Base-by-base conservation (phyloP, 2,797 vertebrate genomes). In the Hoplostethus atlanticus region DNA sequence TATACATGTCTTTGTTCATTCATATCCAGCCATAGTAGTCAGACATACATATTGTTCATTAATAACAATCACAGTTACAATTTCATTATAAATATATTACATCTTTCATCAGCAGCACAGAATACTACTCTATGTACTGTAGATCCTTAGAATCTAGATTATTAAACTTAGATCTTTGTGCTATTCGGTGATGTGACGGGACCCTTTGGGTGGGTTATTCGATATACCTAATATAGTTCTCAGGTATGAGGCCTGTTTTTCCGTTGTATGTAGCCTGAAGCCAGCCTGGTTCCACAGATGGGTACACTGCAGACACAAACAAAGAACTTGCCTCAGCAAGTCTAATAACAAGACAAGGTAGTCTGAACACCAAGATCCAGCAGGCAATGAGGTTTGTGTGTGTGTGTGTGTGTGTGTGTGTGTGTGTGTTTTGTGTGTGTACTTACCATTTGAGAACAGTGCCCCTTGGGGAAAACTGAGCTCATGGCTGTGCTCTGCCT, bases 221-320 rank as follows among this genome's bases (percentile, higher is more conserved):
- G 83, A 96, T 91, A 89, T 97, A 99, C 77, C 92, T 90, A 91
- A 99, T 95, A 76, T 99, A 99, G 94, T 99, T 99, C 83, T 98
- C 98, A 77, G 98, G 98, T 88, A 99, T 92, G 17, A 99, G 96
- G 88, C 98, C 98, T 10, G 97, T 99, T 94, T 91, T 98, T 85
- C 97, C 96, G 76, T 97, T 96, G 55, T 97, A 98, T 5, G 98
- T 98, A 46, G 97, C 98, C 91, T 99, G 98, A 81, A 99, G 94
- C 98, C 98, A 99, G 28, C 98, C 98, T 30, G 98, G 98, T 91
- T 99, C 98, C 93, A 99, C 97, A 47, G 98, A 99, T 0, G 96
- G 93, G 81, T 97, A 95, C 28, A 99, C 98, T 99, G 93, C 51
- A 76, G 42, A 86, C 55, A 90, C 11, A 91, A 70, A 77, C 56